A percentile compares a stretch with the other conserved stretches of the same genome.
These are phyloP conservation scores for Spilogale gracilis DNA, from an alignment of 2,113 vertebrate species.

Conservation along the genomic window DNA sequence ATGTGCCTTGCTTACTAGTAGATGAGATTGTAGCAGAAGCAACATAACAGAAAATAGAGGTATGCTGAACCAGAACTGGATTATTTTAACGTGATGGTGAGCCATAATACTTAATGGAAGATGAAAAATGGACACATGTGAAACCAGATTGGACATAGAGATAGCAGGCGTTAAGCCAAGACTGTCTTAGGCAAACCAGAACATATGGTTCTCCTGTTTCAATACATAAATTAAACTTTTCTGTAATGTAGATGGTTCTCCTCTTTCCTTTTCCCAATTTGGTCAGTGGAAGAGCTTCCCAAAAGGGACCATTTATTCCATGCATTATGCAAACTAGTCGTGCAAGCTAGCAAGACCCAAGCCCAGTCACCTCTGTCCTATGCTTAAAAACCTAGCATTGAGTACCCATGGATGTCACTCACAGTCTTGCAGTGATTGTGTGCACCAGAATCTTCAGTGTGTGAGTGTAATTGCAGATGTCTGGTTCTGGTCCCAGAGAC, in stretches of 20 bases:
- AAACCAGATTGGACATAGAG: not conserved
- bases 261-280: not conserved
- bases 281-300: not conserved
- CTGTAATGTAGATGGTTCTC: not conserved
- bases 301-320: not conserved
- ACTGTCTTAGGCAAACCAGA: not conserved
- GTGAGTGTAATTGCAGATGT: not conserved
- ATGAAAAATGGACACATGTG: not conserved
- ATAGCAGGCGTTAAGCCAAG: not conserved
- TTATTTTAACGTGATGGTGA: not conserved
- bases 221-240: not conserved
- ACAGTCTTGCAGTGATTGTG: not conserved
- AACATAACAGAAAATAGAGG: not conserved
- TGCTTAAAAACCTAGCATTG: not conserved
- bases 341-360: not conserved
- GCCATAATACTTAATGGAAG: not conserved
- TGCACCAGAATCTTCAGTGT: fast-evolving
- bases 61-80: not conserved
- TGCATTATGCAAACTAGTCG: not conserved
- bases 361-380: not conserved
- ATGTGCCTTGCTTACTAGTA: not conserved
- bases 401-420: fast-evolving
- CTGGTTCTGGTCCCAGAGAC: not conserved
- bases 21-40: not conserved
- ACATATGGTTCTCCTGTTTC: not conserved